These are phyloP conservation scores for Carduelis carduelis DNA, from an alignment of 2,797 vertebrate genomes.

Conservation along the genomic window DNA sequence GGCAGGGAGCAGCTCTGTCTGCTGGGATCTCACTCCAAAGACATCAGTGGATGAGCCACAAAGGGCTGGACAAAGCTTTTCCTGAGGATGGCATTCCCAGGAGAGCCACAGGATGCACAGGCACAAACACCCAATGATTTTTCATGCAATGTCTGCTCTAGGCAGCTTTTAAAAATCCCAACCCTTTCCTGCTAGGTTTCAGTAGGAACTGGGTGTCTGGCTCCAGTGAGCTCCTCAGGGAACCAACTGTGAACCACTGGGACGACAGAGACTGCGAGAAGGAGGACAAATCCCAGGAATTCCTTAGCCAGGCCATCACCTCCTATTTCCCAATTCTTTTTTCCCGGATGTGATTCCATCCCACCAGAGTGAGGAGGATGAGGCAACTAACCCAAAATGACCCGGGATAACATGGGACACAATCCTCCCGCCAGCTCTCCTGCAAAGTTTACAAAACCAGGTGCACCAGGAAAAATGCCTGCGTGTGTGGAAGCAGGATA, in stretches of 20 bases:
- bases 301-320: not conserved
- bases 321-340: not conserved
- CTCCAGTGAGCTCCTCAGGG: not conserved
- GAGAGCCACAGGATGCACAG: not conserved
- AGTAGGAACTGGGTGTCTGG: not conserved
- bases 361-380: not conserved
- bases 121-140: rapidly evolving
- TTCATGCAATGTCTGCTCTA: not conserved
- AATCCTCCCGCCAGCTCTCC: not conserved
- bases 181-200: not conserved
- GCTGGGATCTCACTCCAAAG: not conserved
- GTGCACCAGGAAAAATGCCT: not conserved
- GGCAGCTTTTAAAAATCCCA: not conserved
- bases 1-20: not conserved
- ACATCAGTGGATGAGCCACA: not conserved
- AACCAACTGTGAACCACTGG: not conserved
- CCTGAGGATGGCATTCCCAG: not conserved
- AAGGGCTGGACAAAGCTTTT: not conserved
- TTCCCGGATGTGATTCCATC: not conserved
- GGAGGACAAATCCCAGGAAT: not conserved
- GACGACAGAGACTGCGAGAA: not conserved
- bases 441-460: not conserved
- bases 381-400: not conserved
- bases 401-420: rapidly evolving
- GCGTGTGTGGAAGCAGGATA: not conserved